Evolutionary conservation across 1,140 invertebrate species (phyloP).

Genomic region (Megathymus violae): DNA sequence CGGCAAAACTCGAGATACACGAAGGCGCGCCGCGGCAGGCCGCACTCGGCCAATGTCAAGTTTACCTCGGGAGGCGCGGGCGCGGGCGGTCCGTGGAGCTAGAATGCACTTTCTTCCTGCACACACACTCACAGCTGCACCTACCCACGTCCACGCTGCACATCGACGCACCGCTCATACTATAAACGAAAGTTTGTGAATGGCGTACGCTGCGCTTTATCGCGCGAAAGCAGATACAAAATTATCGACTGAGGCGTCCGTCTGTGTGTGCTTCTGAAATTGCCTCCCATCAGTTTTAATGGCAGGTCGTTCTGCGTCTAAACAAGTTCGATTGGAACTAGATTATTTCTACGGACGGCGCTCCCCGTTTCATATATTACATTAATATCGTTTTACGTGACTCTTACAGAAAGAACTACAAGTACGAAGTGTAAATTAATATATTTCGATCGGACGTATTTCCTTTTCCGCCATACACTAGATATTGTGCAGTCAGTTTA

Average conservation of each 20-base stretch:
- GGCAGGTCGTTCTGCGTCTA: conserved; percentile 4
- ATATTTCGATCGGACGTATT: too few species aligned
- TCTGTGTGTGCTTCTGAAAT: conserved; percentile 14
- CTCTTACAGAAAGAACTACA: too few species aligned
- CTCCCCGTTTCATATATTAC: too few species aligned
- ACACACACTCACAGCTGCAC: conserved; percentile 46
- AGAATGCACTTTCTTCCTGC: conserved; percentile 80
- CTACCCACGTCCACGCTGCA: conserved; percentile 30
- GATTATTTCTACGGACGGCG: too few species aligned
- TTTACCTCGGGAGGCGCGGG: too few species aligned
- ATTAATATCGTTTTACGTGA: too few species aligned
- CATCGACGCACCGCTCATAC: neutral
- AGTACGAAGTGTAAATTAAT: too few species aligned
- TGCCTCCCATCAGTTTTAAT: conserved; percentile 14
- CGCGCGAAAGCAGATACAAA: conserved; percentile 25
- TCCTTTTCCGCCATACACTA: too few species aligned
- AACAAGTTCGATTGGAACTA: neutral
- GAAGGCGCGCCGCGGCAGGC: conserved; percentile 7
- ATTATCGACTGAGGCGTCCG: conserved; percentile 15
- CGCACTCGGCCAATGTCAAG: conserved; percentile 61
- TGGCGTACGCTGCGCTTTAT: conserved; percentile 32
- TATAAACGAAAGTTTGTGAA: conserved; percentile 58
- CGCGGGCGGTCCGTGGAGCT: conserved; percentile 55
- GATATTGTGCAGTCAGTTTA: too few species aligned
- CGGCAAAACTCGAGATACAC: conserved; percentile 45